Evolutionary conservation across 2,113 vertebrate species (phyloP).

Genomic region (Cacatua alba): DNA sequence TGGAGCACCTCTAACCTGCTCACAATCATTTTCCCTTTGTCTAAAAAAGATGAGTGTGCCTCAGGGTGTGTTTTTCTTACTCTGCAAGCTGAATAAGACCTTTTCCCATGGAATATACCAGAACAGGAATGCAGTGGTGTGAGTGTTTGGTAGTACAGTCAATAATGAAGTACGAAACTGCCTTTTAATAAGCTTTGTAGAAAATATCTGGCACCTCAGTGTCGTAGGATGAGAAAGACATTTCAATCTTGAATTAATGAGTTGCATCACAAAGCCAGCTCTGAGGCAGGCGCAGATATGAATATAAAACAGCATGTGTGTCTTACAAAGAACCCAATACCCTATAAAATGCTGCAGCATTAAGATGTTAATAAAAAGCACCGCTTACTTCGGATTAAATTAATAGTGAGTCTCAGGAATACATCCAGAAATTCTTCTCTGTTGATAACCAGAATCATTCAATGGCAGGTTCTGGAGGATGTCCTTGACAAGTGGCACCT

Average conservation of each 20-base stretch:
- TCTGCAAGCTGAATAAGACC: not conserved
- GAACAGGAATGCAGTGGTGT: not conserved
- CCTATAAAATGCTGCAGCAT: not conserved
- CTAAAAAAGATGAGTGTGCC: not conserved
- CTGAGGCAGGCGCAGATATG: not conserved
- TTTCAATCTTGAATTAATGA: conserved; percentile 7
- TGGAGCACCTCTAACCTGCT: not conserved
- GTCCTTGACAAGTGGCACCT: not conserved
- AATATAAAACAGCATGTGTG: not conserved
- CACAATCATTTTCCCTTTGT: not conserved
- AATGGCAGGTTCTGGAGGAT: rapidly evolving
- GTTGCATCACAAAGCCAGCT: not conserved
- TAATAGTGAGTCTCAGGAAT: not conserved
- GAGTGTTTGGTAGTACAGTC: not conserved
- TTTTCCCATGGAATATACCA: not conserved
- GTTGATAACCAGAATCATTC: not conserved
- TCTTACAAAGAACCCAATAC: not conserved
- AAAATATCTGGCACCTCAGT: not conserved
- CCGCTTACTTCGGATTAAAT: not conserved
- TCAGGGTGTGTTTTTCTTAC: not conserved
- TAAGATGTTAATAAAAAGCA: not conserved
- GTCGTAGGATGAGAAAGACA: not conserved
- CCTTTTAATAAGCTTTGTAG: not conserved
- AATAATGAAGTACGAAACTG: not conserved
- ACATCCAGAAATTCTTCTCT: not conserved